phyloP scores from a whole-genome alignment of 2,113 vertebrate genomes.

The Brienomyrus longianalis region DNA sequence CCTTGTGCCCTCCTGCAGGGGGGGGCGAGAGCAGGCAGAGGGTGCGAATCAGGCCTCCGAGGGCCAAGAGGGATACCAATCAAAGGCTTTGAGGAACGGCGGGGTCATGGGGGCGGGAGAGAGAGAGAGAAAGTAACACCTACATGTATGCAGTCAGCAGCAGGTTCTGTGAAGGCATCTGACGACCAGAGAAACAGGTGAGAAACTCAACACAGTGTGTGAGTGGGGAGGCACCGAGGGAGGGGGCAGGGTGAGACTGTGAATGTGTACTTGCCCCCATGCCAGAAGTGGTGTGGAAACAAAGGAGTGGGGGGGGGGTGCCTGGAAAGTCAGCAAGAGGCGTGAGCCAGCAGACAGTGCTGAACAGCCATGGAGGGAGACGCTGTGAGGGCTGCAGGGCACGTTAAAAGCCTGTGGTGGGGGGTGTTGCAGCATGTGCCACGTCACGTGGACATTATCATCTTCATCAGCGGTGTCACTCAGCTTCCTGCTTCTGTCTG shows the following conservation, averaged over 20 bases:
- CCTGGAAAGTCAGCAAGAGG: not conserved
- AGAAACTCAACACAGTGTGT: conserved; percentile 40
- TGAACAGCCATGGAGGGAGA: not conserved
- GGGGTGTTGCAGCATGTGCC: not conserved
- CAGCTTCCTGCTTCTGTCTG: not conserved
- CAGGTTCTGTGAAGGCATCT: conserved; percentile 56
- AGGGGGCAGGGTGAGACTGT: not conserved
- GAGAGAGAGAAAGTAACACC: conserved; percentile 20
- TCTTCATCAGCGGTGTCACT: not conserved
- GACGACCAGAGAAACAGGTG: conserved; percentile 57
- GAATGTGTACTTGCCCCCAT: not conserved
- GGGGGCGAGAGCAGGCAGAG: conserved; percentile 58
- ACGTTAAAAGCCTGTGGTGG: not conserved
- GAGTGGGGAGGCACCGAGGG: not conserved
- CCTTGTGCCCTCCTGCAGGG: conserved; percentile 57
- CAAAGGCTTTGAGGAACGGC: conserved; percentile 60
- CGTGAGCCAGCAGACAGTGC: not conserved
- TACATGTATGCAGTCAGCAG: conserved; percentile 43
- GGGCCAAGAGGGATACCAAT: conserved; percentile 58
- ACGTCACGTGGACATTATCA: not conserved
- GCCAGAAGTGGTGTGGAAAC: not conserved
- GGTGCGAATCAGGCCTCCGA: conserved; percentile 65
- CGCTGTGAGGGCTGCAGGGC: not conserved
- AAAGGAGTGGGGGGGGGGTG: not conserved
- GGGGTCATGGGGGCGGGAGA: conserved; percentile 30